Conservation (phyloP, 1,140 invertebrate genomes). For the Triops cancriformis region DNA sequence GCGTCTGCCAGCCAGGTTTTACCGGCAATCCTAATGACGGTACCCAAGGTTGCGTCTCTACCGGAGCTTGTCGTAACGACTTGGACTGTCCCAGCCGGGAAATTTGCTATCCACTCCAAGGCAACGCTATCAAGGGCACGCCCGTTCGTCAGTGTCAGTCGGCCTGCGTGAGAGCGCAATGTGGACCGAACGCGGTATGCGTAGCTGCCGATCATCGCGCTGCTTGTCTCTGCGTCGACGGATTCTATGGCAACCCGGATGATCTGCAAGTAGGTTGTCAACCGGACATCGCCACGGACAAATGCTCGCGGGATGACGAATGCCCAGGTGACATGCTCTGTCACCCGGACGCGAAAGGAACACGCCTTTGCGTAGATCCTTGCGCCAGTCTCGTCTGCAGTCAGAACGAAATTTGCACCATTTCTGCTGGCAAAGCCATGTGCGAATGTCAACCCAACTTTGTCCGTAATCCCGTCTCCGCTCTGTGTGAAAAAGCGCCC, state of each 20-base stretch:
- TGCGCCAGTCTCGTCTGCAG: constrained; percentile 70
- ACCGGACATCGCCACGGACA: constrained; percentile 46
- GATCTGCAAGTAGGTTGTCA: constrained; percentile 50
- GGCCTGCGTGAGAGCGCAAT: constrained; percentile 59
- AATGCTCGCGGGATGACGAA: constrained; percentile 60
- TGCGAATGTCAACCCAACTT: constrained; percentile 67
- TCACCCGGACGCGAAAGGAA: constrained; percentile 44
- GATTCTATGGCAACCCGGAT: constrained; percentile 64
- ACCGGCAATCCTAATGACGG: constrained; percentile 53
- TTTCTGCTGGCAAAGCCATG: constrained; percentile 53
- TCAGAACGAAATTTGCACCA: constrained; percentile 66
- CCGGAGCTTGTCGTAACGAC: constrained; percentile 46
- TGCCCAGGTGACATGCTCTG: constrained; percentile 54
- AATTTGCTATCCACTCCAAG: constrained; percentile 62
- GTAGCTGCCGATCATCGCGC: constrained; percentile 70
- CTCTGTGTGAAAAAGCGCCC: constrained; percentile 70
- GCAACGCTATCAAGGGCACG: background rate
- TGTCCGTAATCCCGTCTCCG: constrained; percentile 70
- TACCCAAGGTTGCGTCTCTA: constrained; percentile 60
- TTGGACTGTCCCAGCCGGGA: constrained; percentile 67
- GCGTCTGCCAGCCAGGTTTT: constrained; percentile 51
- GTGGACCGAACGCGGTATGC: constrained; percentile 71
- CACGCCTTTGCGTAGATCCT: constrained; percentile 60
- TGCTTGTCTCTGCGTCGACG: constrained; percentile 71
- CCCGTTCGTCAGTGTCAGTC: constrained; percentile 50